Evolutionary conservation across 2,888 invertebrate species (phyloP), one percentile per base, ranked within the genome.

Genomic region (Nipponacmea schrenckii): DNA sequence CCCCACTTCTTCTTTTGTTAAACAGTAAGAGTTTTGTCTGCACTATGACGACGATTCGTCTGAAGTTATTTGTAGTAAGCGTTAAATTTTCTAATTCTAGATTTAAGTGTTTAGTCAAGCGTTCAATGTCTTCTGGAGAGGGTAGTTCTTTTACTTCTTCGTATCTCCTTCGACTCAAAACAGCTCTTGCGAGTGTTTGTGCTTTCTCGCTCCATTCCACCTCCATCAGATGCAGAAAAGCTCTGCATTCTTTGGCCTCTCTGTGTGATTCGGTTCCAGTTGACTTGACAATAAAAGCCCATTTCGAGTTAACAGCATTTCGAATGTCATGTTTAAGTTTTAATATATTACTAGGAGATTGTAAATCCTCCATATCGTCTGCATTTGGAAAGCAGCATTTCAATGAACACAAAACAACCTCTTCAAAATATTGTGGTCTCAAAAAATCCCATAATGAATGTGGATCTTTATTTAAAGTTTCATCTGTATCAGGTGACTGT

Each of bases 271-370:
- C 56, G 45, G 8, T n/a, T 7, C 68, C 70, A 8, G 7, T 48
- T 17, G 63, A 50, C 31, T 71, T 68, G 7, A 66, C 27, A 20
- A 68, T 70, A 12, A 72, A 70, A 12, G 71, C 66, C 78, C 77
- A 78, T 72, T 77, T 78, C 10, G 62, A 66, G 12, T 71, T 72
- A 0, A 72, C 67, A 71, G 77, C 56, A 68, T 74, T 46, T 50
- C 67, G 64, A 1, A 78, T 56, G 68, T 78, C 78, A 70, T 77
- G 75, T 14, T 75, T 74, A 14, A 77, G n/a, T 62, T 78, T 78
- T 7, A 78, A 67, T 4, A 74, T 77, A 62, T 75, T 74, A 39
- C 70, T 71, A n/a, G 76, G 76, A 1, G 76, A 66, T 45, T 56
- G 44, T 17, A 78, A 63, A 64, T 78, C 76, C 67, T 78, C 73